Conservation (phyloP, 2,888 invertebrate genomes). For the Acanthosoma haemorrhoidale region DNA sequence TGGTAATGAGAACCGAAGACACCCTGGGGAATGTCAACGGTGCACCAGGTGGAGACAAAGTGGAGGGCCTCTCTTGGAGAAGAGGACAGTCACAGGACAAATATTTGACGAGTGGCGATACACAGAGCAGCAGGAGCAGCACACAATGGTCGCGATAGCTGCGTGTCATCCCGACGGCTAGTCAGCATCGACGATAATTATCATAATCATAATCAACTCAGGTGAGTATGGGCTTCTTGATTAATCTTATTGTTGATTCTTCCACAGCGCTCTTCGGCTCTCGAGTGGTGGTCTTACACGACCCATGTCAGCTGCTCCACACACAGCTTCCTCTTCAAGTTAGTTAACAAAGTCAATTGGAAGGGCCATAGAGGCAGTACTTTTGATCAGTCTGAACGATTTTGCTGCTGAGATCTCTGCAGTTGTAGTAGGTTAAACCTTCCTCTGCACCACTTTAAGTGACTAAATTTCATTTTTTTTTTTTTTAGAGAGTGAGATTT, state of each 20-base stretch:
- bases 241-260: slow-evolving; percentile 20
- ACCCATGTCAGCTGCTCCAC: no score
- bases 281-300: neutral
- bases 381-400: no score
- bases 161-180: slow-evolving; percentile 14
- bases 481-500: no score
- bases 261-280: neutral
- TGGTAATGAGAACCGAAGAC: neutral
- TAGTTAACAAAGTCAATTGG: no score
- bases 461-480: no score
- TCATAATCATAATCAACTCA: slow-evolving; percentile 19
- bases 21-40: slow-evolving; percentile 11
- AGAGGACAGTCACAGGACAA: slow-evolving; percentile 19
- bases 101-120: slow-evolving; percentile 24
- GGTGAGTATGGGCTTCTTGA: neutral
- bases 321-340: no score
- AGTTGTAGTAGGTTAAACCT: no score
- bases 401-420: no score
- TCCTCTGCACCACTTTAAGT: no score
- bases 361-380: no score
- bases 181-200: slow-evolving; percentile 7
- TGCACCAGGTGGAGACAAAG: slow-evolving; percentile 5
- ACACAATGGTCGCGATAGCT: neutral
- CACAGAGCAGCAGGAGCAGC: neutral
- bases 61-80: neutral